Percentiles rank a stretch among this genome's conserved stretches.
Evolutionary conservation across 2,888 invertebrate genomes (phyloP).

Genomic region (Athalia circularis): DNA sequence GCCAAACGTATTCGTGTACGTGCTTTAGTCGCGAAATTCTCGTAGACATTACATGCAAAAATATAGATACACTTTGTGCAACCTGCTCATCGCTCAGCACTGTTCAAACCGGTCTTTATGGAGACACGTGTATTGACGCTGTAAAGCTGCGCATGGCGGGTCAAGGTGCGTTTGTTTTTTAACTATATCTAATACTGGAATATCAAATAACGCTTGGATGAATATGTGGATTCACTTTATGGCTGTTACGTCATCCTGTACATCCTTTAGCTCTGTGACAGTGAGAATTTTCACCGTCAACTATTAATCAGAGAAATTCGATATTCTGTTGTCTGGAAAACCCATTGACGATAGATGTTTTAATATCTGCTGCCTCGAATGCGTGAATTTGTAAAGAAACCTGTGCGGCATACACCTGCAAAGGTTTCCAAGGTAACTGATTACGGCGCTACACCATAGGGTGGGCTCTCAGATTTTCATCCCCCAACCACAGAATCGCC

Average conservation of each 20-base stretch:
- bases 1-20: constrained; percentile 31
- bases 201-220: too few species aligned
- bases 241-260: too few species aligned
- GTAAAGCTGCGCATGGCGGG: not conserved
- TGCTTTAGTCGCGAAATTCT: not conserved
- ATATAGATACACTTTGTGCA: constrained; percentile 14
- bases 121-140: constrained; percentile 19
- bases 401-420: not conserved
- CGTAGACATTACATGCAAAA: constrained; percentile 9
- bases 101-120: constrained; percentile 21
- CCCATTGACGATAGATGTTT: too few species aligned
- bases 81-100: constrained; percentile 27
- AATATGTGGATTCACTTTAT: too few species aligned
- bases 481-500: constrained; percentile 29
- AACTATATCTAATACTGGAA: too few species aligned
- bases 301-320: too few species aligned
- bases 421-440: constrained; percentile 36
- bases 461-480: constrained; percentile 26
- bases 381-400: constrained; percentile 9
- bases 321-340: too few species aligned
- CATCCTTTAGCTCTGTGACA: too few species aligned
- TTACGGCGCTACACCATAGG: not conserved
- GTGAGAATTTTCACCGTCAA: too few species aligned
- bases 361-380: not conserved
- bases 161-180: too few species aligned